phyloP scores from a whole-genome alignment of 2,888 invertebrate species.

The Yponomeuta sedellus region DNA sequence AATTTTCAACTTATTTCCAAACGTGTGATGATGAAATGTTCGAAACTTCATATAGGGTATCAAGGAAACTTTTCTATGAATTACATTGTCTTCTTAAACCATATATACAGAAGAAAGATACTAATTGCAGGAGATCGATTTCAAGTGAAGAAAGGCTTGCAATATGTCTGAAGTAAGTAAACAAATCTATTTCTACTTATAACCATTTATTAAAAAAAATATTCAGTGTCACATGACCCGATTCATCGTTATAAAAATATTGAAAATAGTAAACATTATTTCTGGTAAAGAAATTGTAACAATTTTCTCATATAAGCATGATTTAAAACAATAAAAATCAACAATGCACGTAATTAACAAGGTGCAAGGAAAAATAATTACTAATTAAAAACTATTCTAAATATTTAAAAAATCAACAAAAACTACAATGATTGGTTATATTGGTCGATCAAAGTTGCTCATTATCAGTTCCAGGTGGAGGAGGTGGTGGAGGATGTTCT shows the following conservation, averaged over 20 bases:
- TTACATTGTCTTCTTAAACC: no score
- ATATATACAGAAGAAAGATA: constrained; percentile 13
- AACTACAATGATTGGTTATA: constrained; percentile 18
- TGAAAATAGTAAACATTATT: constrained; percentile 15
- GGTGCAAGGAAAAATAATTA: constrained; percentile 15
- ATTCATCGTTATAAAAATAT: constrained; percentile 14
- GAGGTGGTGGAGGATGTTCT: constrained; percentile 19
- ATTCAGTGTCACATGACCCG: constrained; percentile 13
- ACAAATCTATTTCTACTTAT: constrained; percentile 8
- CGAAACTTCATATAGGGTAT: no score
- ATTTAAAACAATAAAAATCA: constrained; percentile 13
- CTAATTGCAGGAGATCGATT: constrained; percentile 17
- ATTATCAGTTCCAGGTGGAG: constrained; percentile 19
- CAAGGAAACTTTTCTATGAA: no score
- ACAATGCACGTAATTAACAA: constrained; percentile 15
- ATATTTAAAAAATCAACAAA: constrained; percentile 14
- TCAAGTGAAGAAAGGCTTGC: constrained; percentile 18
- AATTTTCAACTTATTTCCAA: no score
- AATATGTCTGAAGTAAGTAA: constrained; percentile 17
- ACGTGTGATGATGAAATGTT: no score
- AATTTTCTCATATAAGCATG: constrained; percentile 15
- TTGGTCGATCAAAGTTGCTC: constrained; percentile 15
- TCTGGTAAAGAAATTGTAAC: constrained; percentile 16
- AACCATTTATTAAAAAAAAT: constrained; percentile 17
- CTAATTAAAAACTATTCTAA: constrained; percentile 15